Conservation (phyloP, 2,113 vertebrate species). For the Sterrhoptilus dennistouni region DNA sequence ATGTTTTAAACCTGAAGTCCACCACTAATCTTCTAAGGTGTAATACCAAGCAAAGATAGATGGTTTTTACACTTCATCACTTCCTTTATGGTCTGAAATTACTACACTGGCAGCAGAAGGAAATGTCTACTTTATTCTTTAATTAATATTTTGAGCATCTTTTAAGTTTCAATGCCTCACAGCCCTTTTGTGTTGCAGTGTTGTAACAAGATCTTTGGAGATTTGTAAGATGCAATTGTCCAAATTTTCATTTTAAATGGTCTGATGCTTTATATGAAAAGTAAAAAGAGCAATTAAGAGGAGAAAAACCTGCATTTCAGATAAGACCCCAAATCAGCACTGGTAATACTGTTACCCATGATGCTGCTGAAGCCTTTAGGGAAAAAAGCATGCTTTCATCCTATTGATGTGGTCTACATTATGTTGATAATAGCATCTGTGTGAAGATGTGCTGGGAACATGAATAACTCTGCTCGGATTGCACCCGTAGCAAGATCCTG, state of each 20-base stretch:
- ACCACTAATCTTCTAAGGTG: not conserved
- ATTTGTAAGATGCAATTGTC: conserved; percentile 22
- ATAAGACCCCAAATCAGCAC: not conserved
- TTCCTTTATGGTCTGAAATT: not conserved
- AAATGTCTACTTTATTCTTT: not conserved
- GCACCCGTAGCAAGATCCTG: not conserved
- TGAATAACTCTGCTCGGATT: not conserved
- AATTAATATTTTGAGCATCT: not conserved
- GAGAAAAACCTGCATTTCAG: conserved; percentile 16
- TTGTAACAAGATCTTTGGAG: not conserved
- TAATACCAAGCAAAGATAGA: not conserved
- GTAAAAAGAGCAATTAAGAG: not conserved
- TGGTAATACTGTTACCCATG: not conserved
- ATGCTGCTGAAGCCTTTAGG: not conserved
- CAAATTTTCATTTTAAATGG: not conserved
- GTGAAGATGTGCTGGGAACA: not conserved
- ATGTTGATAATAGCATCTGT: not conserved
- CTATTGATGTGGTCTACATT: not conserved
- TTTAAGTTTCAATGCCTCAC: not conserved
- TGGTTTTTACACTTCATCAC: not conserved
- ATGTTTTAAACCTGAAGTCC: not conserved
- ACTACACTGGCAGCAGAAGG: not conserved
- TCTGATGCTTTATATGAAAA: not conserved
- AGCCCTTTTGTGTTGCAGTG: not conserved
- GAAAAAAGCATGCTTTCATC: not conserved